Evolutionary conservation across 2,888 invertebrate genomes (phyloP).

Genomic region (Girardia tigrina): DNA sequence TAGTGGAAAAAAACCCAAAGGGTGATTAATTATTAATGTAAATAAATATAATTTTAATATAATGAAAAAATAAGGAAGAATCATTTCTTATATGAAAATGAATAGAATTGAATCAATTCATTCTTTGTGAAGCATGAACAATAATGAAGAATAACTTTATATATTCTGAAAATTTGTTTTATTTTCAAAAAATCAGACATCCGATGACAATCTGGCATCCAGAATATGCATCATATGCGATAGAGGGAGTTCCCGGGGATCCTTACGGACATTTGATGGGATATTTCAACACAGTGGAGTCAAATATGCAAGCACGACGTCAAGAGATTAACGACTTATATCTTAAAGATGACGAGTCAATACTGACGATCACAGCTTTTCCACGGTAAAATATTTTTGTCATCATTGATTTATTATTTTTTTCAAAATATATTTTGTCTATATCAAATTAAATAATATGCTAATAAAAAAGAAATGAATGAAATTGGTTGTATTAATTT

Average conservation of each 20-base stretch:
- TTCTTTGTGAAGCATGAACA: too few species aligned
- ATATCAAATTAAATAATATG: too few species aligned
- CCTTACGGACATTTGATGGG: constrained; percentile 77
- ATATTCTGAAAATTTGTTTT: neutral
- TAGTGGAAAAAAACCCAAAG: too few species aligned
- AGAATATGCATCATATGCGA: constrained; percentile 96
- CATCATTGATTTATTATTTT: neutral
- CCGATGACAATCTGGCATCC: constrained; percentile 64
- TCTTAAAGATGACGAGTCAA: constrained; percentile 59
- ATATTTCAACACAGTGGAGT: constrained; percentile 92
- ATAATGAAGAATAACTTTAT: too few species aligned
- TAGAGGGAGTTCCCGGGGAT: constrained; percentile 86
- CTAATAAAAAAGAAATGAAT: too few species aligned
- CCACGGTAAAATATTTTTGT: constrained; percentile 60
- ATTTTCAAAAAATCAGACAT: neutral
- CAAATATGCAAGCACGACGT: constrained; percentile 74
- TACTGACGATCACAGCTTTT: constrained; percentile 68
- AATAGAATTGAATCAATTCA: too few species aligned
- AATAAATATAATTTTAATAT: too few species aligned
- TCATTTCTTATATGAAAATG: too few species aligned
- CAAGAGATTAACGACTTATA: constrained; percentile 65
- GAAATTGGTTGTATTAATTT: too few species aligned
- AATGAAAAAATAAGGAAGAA: too few species aligned
- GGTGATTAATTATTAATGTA: too few species aligned
- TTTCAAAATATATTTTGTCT: neutral